A percentile compares a stretch with the other conserved stretches of the same genome.
phyloP scores from a whole-genome alignment of 2,888 invertebrate genomes.

The Drosophila kambysellisi region DNA sequence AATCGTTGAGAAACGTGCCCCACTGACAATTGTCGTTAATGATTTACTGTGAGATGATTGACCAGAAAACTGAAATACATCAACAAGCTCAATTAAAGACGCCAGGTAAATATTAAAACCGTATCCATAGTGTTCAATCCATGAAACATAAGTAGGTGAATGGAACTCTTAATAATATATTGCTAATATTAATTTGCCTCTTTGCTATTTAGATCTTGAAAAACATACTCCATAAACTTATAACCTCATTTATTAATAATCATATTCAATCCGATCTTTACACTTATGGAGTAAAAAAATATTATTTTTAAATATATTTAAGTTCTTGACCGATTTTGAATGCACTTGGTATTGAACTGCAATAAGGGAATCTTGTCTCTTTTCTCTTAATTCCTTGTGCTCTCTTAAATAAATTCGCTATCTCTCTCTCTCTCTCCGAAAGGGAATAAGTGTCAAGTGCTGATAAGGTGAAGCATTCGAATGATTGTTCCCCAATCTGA shows the following conservation, averaged over 20 bases:
- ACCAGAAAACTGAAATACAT: constrained; percentile 35
- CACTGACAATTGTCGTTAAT: constrained; percentile 49
- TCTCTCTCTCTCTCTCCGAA: not conserved
- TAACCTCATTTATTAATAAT: too few species aligned
- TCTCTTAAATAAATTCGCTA: not conserved
- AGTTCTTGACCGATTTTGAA: not conserved
- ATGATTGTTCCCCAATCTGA: constrained; percentile 19
- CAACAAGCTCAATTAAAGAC: constrained; percentile 7
- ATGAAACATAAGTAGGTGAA: not conserved
- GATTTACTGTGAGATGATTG: constrained; percentile 73
- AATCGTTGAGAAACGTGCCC: constrained; percentile 53
- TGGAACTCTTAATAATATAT: not conserved
- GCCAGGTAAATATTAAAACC: constrained; percentile 28
- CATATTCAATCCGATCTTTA: not conserved
- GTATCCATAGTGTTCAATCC: constrained; percentile 8
- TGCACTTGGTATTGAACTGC: not conserved
- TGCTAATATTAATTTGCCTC: too few species aligned
- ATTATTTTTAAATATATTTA: not conserved
- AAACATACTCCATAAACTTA: too few species aligned
- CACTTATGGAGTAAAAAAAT: not conserved
- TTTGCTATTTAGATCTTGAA: too few species aligned
- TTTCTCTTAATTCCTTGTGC: not conserved
- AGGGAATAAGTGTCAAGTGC: constrained; percentile 3
- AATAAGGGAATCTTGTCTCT: not conserved
- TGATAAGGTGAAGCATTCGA: constrained; percentile 35